Base-by-base conservation (phyloP, 2,797 vertebrate species). In the Sebastes umbrosus region DNA sequence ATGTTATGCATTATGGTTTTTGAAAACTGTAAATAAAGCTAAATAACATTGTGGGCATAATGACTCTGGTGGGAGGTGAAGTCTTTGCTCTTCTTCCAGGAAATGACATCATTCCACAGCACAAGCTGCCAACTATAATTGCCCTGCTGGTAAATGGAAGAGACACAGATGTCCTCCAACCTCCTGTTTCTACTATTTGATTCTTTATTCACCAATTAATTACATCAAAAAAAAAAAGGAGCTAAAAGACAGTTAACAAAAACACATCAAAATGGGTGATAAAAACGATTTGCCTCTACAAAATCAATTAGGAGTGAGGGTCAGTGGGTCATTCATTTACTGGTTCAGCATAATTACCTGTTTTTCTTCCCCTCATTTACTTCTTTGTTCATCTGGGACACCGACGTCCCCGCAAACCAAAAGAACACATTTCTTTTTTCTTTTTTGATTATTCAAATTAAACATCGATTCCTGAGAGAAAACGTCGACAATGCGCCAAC, bases 261-360 rank as follows among this genome's bases (percentile, higher is more conserved):
- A 93, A 94, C 90, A 94, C 87, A 94, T 91, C 84, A 93, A 91
- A 91, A 92, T 74, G 87, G 90, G 64, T 59, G 81, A 93, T 73
- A 90, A 91, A 94, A 94, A 93, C 77, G 62, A 94, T 91, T 94
- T 86, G 74, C 85, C 66, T 87, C 84, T 65, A 88, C 89, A 92
- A 91, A 96, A 95, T 96, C 95, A 96, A 95, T 96, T 95, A 96
- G 87, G 88, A 90, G 77, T 80, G 73, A 89, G 90, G 94, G 94
- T 94, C 94, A 95, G 89, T 87, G 83, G 95, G 92, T 96, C 93
- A 94, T 95, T 95, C 92, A 95, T 95, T 96, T 94, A 92, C 85
- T 87, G 91, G 87, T 95, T 95, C 88, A 93, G 92, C 93, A 93
- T 96, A 96, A 96, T 96, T 95, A 96, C 95, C 95, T 96, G 95